Evolutionary conservation across 2,888 invertebrate species (phyloP).

Genomic region (Perizoma affinitatum): DNA sequence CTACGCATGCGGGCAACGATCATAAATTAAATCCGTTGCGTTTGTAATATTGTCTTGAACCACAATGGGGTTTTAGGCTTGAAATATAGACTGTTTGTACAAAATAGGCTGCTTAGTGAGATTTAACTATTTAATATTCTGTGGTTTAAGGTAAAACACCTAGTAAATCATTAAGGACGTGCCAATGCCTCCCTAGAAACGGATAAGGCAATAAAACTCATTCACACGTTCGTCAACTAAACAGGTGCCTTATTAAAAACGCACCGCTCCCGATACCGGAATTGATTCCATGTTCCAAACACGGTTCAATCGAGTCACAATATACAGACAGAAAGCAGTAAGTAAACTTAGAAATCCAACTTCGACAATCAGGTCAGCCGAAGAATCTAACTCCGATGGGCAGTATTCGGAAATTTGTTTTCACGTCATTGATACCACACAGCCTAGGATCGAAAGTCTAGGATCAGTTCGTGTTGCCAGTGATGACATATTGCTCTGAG

Average conservation of each 20-base stretch:
- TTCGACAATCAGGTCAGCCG: neutral
- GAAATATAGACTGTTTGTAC: conserved; percentile 25
- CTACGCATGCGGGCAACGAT: conserved; percentile 22
- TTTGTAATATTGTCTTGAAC: conserved; percentile 26
- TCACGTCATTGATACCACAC: no score
- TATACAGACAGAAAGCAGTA: conserved; percentile 5
- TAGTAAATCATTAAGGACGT: conserved; percentile 76
- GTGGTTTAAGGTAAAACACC: conserved; percentile 33
- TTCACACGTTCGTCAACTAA: conserved; percentile 82
- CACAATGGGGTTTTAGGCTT: conserved; percentile 27
- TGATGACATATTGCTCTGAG: no score
- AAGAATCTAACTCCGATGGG: no score
- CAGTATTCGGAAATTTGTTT: no score
- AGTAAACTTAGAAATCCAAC: neutral
- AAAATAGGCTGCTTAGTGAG: conserved; percentile 14
- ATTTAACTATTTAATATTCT: conserved; percentile 9
- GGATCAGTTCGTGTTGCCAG: no score
- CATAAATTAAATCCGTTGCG: conserved; percentile 28
- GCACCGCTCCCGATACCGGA: conserved; percentile 48
- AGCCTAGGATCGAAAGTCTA: no score
- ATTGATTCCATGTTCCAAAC: conserved; percentile 60
- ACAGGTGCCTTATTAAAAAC: conserved; percentile 81
- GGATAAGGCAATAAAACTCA: conserved; percentile 80
- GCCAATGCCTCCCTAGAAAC: conserved; percentile 67
- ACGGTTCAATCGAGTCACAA: conserved; percentile 44